Percentiles rank a stretch among this genome's conserved stretches.
These are phyloP conservation scores for Brachypalpus laphriformis DNA, from an alignment of 2,888 invertebrate species.

Conservation along the genomic window DNA sequence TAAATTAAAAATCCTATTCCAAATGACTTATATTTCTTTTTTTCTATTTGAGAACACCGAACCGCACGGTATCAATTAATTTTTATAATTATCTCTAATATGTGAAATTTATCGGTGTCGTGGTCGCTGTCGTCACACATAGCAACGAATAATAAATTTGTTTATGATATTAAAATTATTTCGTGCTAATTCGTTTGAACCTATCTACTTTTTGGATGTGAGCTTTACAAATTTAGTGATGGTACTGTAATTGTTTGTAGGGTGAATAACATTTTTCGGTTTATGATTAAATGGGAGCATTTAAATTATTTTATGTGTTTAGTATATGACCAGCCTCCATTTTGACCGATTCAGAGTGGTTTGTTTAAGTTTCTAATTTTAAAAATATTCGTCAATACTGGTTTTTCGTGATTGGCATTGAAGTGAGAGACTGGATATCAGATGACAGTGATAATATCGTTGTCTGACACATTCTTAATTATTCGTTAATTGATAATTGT, in stretches of 20 bases:
- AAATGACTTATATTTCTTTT: constrained; percentile 35
- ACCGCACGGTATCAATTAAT: constrained; percentile 56
- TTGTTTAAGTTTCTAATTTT: background rate
- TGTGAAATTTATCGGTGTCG: constrained; percentile 56
- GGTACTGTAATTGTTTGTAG: background rate
- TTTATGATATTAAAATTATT: constrained; percentile 38
- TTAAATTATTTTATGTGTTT: background rate
- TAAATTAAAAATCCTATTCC: constrained; percentile 45
- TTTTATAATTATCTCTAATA: constrained; percentile 49
- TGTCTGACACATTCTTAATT: background rate
- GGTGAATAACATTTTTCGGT: background rate
- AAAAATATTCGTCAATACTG: background rate
- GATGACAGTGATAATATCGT: background rate
- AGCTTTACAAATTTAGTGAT: background rate
- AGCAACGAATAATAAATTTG: constrained; percentile 19
- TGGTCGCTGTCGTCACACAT: constrained; percentile 29
- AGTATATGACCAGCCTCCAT: constrained; percentile 2
- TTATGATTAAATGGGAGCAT: background rate
- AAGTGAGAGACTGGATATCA: background rate
- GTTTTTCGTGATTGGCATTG: background rate
- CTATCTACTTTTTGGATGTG: background rate
- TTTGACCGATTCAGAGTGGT: background rate
- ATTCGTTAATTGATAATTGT: background rate
- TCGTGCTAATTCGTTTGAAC: constrained; percentile 28
- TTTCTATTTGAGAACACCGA: constrained; percentile 36